Conservation (phyloP, 1,140 invertebrate genomes). For the Brachionus paranguensis region DNA sequence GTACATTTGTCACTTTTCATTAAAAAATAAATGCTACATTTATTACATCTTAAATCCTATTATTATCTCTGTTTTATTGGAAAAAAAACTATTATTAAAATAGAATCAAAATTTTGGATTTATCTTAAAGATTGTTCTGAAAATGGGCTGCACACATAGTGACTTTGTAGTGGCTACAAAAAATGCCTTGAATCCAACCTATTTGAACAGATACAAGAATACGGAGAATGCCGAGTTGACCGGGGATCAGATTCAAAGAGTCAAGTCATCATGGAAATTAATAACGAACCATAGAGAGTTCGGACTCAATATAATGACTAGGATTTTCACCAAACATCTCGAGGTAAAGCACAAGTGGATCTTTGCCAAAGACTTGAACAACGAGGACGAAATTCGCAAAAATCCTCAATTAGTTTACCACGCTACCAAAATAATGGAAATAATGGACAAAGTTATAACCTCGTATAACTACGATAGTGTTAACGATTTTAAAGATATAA, state of each 20-base stretch:
- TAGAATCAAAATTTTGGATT: neutral
- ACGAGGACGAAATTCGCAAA: neutral
- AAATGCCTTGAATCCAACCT: neutral
- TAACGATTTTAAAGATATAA: neutral
- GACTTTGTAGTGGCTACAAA: neutral
- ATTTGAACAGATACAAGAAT: neutral
- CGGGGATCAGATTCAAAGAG: neutral
- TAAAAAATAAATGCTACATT: neutral
- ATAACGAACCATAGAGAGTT: neutral
- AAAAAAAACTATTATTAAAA: neutral
- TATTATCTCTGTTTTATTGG: neutral
- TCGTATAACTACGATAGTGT: neutral
- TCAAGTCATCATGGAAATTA: neutral
- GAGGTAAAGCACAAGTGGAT: conserved; percentile 21
- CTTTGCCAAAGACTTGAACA: conserved; percentile 12
- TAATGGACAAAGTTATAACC: neutral
- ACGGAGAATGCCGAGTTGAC: neutral
- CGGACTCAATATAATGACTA: neutral
- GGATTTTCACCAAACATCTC: neutral
- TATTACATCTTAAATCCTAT: neutral
- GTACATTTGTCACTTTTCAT: neutral
- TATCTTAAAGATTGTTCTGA: neutral
- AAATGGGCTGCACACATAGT: conserved; percentile 17
- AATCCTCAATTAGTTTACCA: conserved; percentile 12
- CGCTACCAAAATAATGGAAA: conserved; percentile 9